Evolutionary conservation across 2,113 vertebrate species (phyloP).

Genomic region (Dasypus novemcinctus): DNA sequence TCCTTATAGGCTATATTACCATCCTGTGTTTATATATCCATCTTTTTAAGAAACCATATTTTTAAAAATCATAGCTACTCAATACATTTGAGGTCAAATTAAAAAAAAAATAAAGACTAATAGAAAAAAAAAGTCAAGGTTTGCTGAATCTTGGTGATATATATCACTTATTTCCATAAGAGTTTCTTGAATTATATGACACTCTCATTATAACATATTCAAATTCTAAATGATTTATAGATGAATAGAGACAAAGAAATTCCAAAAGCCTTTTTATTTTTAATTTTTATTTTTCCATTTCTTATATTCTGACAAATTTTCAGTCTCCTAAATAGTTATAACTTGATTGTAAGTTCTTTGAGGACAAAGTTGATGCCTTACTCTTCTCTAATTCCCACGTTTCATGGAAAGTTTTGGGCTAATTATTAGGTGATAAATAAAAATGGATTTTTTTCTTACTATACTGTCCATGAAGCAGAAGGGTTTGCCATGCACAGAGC

Average conservation of each 20-base stretch:
- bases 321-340: not conserved
- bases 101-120: too few species aligned
- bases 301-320: slow-evolving; percentile 15
- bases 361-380: not conserved
- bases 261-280: not conserved
- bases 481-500: not conserved
- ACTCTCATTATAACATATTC: slow-evolving; percentile 13
- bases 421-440: not conserved
- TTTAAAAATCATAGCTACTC: slow-evolving; percentile 40
- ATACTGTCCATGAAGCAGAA: not conserved
- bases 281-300: too few species aligned
- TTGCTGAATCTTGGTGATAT: not conserved
- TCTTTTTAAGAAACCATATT: slow-evolving; percentile 51
- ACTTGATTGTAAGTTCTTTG: not conserved
- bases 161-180: not conserved
- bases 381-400: not conserved
- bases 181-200: slow-evolving; percentile 14
- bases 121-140: not conserved
- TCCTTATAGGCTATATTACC: slow-evolving; percentile 48
- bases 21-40: slow-evolving; percentile 66
- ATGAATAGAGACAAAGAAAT: not conserved
- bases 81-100: slow-evolving; percentile 38
- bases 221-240: slow-evolving; percentile 38
- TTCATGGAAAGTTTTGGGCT: not conserved
- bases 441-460: not conserved